Conservation (phyloP, 2,888 invertebrate species). For the Urechis unicinctus region DNA sequence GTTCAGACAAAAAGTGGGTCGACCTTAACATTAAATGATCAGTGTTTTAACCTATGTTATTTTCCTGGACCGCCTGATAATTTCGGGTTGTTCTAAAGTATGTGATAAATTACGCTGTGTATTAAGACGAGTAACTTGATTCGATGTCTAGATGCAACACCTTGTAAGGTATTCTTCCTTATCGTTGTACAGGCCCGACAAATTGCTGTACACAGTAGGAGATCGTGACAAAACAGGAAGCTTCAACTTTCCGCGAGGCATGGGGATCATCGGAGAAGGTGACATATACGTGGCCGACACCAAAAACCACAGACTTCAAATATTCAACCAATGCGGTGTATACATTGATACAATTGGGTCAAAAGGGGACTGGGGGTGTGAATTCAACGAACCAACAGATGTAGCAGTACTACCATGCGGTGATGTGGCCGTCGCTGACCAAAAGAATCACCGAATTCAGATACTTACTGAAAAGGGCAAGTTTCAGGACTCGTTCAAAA, state of each 20-base stretch:
- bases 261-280: slow-evolving; percentile 28
- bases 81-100: too few species aligned
- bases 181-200: slow-evolving; percentile 21
- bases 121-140: too few species aligned
- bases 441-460: slow-evolving; percentile 33
- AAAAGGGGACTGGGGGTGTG: slow-evolving; percentile 26
- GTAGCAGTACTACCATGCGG: slow-evolving; percentile 36
- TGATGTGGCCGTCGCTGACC: slow-evolving; percentile 41
- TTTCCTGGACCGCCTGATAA: too few species aligned
- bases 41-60: too few species aligned
- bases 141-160: too few species aligned
- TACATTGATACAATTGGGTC: slow-evolving; percentile 25
- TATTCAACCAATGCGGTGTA: slow-evolving; percentile 8
- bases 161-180: too few species aligned
- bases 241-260: slow-evolving; percentile 38
- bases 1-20: too few species aligned
- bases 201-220: slow-evolving; percentile 35
- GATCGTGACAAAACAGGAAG: slow-evolving; percentile 28
- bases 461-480: not conserved
- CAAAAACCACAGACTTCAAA: slow-evolving; percentile 35
- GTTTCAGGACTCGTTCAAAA: slow-evolving; percentile 17
- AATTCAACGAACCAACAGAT: slow-evolving; percentile 38
- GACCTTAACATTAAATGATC: too few species aligned
- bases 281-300: slow-evolving; percentile 40
- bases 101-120: too few species aligned